phyloP scores from a whole-genome alignment of 2,113 vertebrate genomes.

The Sakesphorus luctuosus region DNA sequence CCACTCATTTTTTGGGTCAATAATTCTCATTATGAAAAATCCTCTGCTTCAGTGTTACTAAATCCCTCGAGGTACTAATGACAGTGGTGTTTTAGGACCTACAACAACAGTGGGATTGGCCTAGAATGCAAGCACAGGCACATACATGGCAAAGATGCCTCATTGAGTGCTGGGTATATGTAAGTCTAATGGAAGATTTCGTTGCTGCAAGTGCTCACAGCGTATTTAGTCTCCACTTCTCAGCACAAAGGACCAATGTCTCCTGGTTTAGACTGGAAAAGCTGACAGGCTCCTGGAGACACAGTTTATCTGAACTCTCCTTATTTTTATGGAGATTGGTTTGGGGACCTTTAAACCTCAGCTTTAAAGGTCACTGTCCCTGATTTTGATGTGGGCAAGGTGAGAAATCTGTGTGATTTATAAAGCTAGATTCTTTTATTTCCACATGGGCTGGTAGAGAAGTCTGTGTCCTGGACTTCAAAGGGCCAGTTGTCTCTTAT shows the following conservation, averaged over 20 bases:
- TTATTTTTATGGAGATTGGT: slow-evolving; percentile 29
- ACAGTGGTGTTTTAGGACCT: background rate
- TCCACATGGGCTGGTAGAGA: slow-evolving; percentile 69
- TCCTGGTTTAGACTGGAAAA: slow-evolving; percentile 18
- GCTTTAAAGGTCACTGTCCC: slow-evolving; percentile 29
- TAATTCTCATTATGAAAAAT: background rate
- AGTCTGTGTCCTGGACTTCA: slow-evolving; percentile 79
- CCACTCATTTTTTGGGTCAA: background rate
- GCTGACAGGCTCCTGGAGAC: background rate
- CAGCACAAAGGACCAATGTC: background rate
- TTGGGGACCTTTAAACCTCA: slow-evolving; percentile 18
- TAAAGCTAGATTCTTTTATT: slow-evolving; percentile 53
- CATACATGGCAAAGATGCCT: background rate
- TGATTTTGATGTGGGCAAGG: slow-evolving; percentile 56
- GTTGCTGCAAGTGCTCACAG: background rate
- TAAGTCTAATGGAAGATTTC: background rate
- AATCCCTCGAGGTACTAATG: background rate
- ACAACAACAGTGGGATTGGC: background rate
- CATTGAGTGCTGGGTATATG: background rate
- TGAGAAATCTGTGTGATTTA: slow-evolving; percentile 56
- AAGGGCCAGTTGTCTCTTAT: slow-evolving; percentile 82
- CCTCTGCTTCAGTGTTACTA: background rate
- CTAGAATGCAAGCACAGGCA: background rate
- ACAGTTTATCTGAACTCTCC: background rate
- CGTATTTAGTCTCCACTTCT: background rate